Evolutionary conservation across 2,888 invertebrate genomes (phyloP), one percentile per base, ranked within the genome.

Genomic region (Pocota personata): DNA sequence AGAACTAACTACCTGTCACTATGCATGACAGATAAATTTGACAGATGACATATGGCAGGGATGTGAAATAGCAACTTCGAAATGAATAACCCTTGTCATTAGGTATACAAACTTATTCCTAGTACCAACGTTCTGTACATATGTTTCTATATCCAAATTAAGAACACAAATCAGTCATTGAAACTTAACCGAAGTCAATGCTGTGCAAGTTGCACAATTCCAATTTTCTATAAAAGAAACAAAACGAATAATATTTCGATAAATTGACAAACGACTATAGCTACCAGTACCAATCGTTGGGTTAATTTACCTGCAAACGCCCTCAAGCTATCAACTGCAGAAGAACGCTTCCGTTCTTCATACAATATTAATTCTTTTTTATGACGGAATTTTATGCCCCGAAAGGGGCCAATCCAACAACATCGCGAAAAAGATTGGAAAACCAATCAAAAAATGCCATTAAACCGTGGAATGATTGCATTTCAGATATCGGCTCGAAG

Each of bases 371-470:
- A 86, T 72, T 37, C 79, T 71, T 79, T n/a, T 86, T 86, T 82
- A 86, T 62, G 76, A 72, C 66, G 48, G 67, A 82, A 77, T 86
- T 86, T 82, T 72, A 82, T 86, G 72, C 76, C 75, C 64, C 43
- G 50, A 69, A 64, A 24, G 48, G 32, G 71, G 52, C 32, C 67
- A 75, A 55, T 79, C 7, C 75, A 79, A 48, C 50, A 57, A 83
- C 52, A 73, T 69, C 27, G 67, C 40, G 10, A 30, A 40, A 72
- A 60, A 72, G 71, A 86, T 86, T 86, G 76, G 24, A 82, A 86
- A 86, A 86, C 82, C 86, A 86, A 86, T 86, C 86, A 86, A 86
- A 86, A 76, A 86, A 86, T 82, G 82, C 86, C 86, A 86, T 86
- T 86, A 86, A 86, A 76, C 76, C 52, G 72, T 64, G 76, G 48